Base-by-base conservation (phyloP, 1,140 invertebrate species). In the Cydia pomonella region DNA sequence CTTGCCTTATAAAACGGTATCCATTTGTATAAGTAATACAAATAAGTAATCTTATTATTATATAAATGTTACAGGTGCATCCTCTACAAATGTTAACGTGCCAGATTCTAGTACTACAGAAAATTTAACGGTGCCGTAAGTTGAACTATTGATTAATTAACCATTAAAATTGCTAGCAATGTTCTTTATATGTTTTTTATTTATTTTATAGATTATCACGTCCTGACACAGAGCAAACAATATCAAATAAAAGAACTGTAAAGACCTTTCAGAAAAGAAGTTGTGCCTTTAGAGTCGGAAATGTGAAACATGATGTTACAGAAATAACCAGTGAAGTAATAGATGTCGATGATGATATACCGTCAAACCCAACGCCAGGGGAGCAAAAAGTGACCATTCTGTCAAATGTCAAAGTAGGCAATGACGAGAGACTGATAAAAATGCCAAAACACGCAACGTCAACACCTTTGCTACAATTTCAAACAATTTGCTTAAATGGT, bases 391-490 rank as follows among this genome's bases (percentile, higher is more conserved):
- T 92, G 27, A 88, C 82, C 80, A 92, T 92, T 27, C 62, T 92
- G 23, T 92, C 91, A 50, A 86, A 92, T 77, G 77, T 92, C 0
- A 92, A 89, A 84, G 85, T 92, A n/a, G 85, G 87, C 66, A 85
- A 82, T 73, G 38, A 78, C 44, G 76, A 59, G 12, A 77, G 71
- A 76, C 18, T 64, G 25, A 69, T 69, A 53, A 76, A 66, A 47
- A 73, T 83, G 74, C 75, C 84, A n/a, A 88, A 82, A 66, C 83
- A 83, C 71, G 77, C 82, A 6, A 87, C 86, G 13, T 86, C 87
- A 7, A 89, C 87, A 5, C 85, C 89, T 6, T 75, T 85, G 33
- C 66, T 85, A 63, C 82, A 87, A 76, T 85, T 87, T 83, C 86
- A 89, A 76, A 90, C 85, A 18, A 84, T 92, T 75, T 75, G 85